Base-by-base conservation (phyloP, 2,113 vertebrate species). In the Cromileptes altivelis region DNA sequence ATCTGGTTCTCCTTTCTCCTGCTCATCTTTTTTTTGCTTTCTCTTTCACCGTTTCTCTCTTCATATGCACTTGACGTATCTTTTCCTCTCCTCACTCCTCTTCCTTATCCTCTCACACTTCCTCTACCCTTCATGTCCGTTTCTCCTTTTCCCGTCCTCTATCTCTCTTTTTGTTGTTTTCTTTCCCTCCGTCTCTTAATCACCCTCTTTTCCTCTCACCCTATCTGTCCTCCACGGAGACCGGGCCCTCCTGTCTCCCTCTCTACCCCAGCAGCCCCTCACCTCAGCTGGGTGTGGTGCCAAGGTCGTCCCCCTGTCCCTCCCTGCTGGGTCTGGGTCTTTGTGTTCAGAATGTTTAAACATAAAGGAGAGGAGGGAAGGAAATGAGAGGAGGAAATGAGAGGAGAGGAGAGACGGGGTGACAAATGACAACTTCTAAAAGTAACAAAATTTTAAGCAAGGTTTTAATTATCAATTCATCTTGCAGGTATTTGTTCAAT, bases 281-380 rank as follows among this genome's bases (percentile, higher is more conserved):
- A 79, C 88, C 87, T 86, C 84, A 58, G 77, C 91, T 83, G 81
- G 88, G 89, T 85, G 84, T 75, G 76, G 81, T 80, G 80, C 84
- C 88, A 89, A 86, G 93, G 91, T 94, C 88, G 56, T 53, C 83
- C 80, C 89, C 91, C 77, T 70, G 82, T 87, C 90, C 62, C 65
- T 82, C 65, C 33, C 67, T 65, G 72, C 86, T 88, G 88, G 55
- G 62, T 78, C 61, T 55, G 57, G 82, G 53, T 79, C 58, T 87
- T 33, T 92, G 80, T 91, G 86, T 62, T 70, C 55, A 9, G 84
- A 87, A 88, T 85, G 65, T 71, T 78, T 76, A 89, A 90, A 73
- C 27, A 45, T 40, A 21, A 4, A 23, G 4, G 8, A 33, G 49
- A 65, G 57, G 52, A 65, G 25, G 17, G 13, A 7, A 69, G 40